A percentile compares a stretch with the other conserved stretches of the same genome.
Conservation (phyloP, 53 echinoderm and acorn worm species). For the Temnopleurus reevesii region DNA sequence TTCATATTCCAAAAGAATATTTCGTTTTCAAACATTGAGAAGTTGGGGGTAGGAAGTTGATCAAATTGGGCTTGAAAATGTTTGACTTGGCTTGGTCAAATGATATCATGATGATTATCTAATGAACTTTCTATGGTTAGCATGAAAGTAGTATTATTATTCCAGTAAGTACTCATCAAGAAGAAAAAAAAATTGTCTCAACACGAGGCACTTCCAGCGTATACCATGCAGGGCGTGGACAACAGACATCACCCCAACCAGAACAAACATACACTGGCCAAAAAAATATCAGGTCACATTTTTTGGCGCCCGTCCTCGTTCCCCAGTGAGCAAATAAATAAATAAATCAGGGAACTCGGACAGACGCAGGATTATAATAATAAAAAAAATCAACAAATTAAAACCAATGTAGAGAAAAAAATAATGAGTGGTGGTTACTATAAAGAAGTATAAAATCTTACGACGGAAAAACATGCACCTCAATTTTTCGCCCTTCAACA, state of each 20-base stretch:
- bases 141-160: slow-evolving; percentile 74
- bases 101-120: slow-evolving; percentile 27
- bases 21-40: too few relatives aligned
- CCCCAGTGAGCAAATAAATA: slow-evolving; percentile 5
- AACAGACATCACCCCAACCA: slow-evolving; percentile 96
- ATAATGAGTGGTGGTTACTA: slow-evolving; percentile 63
- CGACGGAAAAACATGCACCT: slow-evolving; percentile 99
- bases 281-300: slow-evolving; percentile 40
- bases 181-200: slow-evolving; percentile 48
- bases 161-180: slow-evolving; percentile 56
- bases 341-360: slow-evolving; percentile 41
- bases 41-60: neutral
- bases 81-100: slow-evolving; percentile 38
- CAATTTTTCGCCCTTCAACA: slow-evolving; percentile 99
- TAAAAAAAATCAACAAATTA: slow-evolving; percentile 48
- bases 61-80: neutral
- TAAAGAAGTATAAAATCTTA: slow-evolving; percentile 76
- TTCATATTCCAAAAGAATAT: too few relatives aligned
- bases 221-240: slow-evolving; percentile 75
- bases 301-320: slow-evolving; percentile 2
- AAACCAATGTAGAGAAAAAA: slow-evolving; percentile 48
- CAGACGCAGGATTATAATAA: slow-evolving; percentile 50
- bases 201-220: slow-evolving; percentile 88
- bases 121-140: slow-evolving; percentile 65
- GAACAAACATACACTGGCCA: slow-evolving; percentile 72